Evolutionary conservation across 2,113 vertebrate genomes (phyloP), one percentile per base, ranked within the genome.

Genomic region (Garra rufa): DNA sequence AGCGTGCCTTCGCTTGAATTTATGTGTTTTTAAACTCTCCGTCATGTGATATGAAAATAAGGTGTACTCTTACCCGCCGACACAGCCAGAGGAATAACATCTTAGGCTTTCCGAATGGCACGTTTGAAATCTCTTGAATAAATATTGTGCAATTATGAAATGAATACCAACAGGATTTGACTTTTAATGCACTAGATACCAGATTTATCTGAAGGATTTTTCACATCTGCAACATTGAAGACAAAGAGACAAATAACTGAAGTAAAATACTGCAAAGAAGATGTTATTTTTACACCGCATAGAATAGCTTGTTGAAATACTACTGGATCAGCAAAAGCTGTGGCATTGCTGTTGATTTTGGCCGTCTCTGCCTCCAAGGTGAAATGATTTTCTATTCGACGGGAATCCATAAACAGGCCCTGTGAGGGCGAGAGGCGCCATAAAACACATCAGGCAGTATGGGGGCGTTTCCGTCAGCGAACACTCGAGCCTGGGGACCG

Each of bases 311-410:
- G 78, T 11, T 94, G 94, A 95, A 89, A 94, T 94, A 94, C 89
- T 86, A 89, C 88, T 67, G 59, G 91, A 88, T 80, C 89, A 87
- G 89, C 89, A 90, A 84, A 85, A 90, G 90, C 88, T 84, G 10
- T 55, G 88, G 91, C 88, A 91, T 88, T 91, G 91, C 87, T 94
- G 94, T 94, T 95, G 92, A 92, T 94, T 94, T 94, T 95, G 93
- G 94, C 92, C 57, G 80, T 83, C 87, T 92, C 89, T 89, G 89
- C 90, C 90, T 90, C 89, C 24, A 87, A 92, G 91, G 87, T 87
- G 91, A 92, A 91, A 93, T 94, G 90, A 92, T 93, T 95, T 92
- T 95, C 92, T 88, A 88, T 94, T 94, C 92, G 92, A 91, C 92
- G 89, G 88, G 92, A 94, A 94, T 93, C 93, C 92, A 94, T 95